These are phyloP conservation scores for Chaenogobius annularis DNA, from an alignment of 2,113 vertebrate species.

Conservation along the genomic window DNA sequence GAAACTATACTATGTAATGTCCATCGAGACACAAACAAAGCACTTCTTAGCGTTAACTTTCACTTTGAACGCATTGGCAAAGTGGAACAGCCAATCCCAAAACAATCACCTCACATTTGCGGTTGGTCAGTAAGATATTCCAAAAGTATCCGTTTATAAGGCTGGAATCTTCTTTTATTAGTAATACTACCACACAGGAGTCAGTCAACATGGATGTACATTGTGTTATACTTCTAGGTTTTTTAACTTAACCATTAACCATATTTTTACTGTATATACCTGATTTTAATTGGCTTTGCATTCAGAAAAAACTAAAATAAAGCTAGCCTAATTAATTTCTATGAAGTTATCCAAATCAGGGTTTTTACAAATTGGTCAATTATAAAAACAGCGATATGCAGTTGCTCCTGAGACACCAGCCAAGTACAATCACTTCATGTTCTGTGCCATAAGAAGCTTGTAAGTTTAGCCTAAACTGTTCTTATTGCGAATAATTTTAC, in stretches of 20 bases:
- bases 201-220: conserved; percentile 35
- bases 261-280: background rate
- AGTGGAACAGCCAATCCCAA: background rate
- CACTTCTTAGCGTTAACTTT: conserved; percentile 54
- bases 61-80: conserved; percentile 21
- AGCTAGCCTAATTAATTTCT: background rate
- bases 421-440: background rate
- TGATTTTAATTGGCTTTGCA: background rate
- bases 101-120: background rate
- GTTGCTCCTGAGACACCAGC: background rate
- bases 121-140: background rate
- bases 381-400: background rate
- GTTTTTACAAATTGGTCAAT: background rate
- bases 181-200: conserved; percentile 22
- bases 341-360: background rate
- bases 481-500: background rate
- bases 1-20: conserved; percentile 14
- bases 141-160: background rate
- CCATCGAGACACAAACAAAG: conserved; percentile 44
- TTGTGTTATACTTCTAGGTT: background rate
- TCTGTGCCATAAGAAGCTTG: conserved; percentile 2
- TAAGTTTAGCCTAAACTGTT: background rate
- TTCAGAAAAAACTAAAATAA: background rate
- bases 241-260: background rate
- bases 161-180: background rate